Percentiles rank a stretch among this genome's conserved stretches.
Conservation (phyloP, 2,797 vertebrate genomes). For the Holocentrus rufus region DNA sequence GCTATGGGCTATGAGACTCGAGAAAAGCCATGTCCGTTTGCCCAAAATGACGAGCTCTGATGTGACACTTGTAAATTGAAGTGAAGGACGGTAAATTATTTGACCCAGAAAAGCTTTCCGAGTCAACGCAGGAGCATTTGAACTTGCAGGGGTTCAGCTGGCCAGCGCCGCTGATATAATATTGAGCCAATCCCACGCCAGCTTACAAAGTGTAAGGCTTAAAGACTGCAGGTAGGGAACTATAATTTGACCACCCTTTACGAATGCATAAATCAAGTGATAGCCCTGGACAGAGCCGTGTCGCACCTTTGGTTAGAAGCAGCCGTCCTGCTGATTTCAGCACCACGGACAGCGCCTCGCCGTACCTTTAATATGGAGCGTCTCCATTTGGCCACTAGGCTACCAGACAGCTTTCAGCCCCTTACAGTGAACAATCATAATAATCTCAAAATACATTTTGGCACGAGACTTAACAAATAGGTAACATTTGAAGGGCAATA, state of each 20-base stretch:
- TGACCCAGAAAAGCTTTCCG: conserved; percentile 75
- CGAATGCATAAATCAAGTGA: not conserved
- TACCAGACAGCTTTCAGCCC: conserved; percentile 21
- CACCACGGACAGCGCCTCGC: conserved; percentile 62
- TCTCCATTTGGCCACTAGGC: conserved; percentile 13
- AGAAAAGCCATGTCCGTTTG: conserved; percentile 43
- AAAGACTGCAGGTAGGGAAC: conserved; percentile 6
- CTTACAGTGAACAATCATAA: not conserved
- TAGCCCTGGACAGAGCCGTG: conserved; percentile 47
- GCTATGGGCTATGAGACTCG: conserved; percentile 36
- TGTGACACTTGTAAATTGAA: conserved; percentile 72
- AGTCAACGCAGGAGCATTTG: conserved; percentile 49
- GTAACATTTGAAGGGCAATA: no score
- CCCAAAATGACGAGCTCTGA: conserved; percentile 63
- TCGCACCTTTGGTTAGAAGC: conserved; percentile 27
- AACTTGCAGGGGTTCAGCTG: conserved; percentile 55
- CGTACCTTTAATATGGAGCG: not conserved
- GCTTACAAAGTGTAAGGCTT: conserved; percentile 17
- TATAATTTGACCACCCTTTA: not conserved
- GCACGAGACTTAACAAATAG: not conserved
- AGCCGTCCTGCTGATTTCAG: conserved; percentile 38
- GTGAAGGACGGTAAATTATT: conserved; percentile 73
- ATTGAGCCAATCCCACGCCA: conserved; percentile 4
- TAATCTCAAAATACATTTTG: not conserved
- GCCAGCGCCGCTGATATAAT: conserved; percentile 24